Conservation (phyloP, 2,113 vertebrate species). For the Eulemur rufifrons region DNA sequence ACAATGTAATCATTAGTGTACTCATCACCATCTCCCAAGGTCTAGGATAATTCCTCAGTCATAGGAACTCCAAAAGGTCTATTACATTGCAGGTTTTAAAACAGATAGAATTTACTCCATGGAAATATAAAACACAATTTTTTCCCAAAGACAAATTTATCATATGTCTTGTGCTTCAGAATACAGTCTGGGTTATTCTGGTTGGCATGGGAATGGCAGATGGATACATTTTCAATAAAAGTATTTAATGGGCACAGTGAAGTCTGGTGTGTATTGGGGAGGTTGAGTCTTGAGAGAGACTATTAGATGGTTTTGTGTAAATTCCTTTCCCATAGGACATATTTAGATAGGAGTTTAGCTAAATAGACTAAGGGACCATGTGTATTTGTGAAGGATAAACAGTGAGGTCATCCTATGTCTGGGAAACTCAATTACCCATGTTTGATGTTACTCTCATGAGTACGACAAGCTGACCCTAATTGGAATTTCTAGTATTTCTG, state of each 20-base stretch:
- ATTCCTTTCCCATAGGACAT: background rate
- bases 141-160: background rate
- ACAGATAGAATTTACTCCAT: background rate
- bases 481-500: constrained; percentile 16
- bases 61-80: background rate
- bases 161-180: constrained; percentile 17
- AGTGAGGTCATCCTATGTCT: constrained; percentile 17
- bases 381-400: constrained; percentile 30
- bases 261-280: background rate
- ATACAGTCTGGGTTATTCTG: background rate
- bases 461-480: background rate
- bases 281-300: background rate
- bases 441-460: background rate
- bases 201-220: background rate
- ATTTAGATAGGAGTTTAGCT: constrained; percentile 27
- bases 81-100: background rate
- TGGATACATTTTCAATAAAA: background rate
- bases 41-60: background rate
- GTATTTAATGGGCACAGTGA: background rate
- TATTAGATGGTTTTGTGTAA: background rate
- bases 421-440: constrained; percentile 10
- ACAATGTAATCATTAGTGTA: background rate
- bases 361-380: background rate
- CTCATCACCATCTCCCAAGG: background rate
- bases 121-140: background rate